phyloP scores from a whole-genome alignment of 1,140 invertebrate species.

The Zaprionus lachaisei region DNA sequence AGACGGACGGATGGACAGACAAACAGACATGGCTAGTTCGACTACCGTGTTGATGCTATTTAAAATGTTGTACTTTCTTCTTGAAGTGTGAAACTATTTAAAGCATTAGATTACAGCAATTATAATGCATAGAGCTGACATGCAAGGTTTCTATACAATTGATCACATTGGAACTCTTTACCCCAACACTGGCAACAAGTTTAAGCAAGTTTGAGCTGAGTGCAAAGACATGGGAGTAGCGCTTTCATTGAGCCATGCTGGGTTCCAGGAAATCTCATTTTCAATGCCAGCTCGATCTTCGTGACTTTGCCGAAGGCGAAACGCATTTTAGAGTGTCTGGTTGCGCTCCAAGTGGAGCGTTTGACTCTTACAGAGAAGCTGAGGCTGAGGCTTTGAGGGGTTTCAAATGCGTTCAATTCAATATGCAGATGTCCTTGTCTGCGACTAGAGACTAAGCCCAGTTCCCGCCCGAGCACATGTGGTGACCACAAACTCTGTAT shows the following conservation, averaged over 20 bases:
- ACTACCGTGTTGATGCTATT: no score
- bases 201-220: not conserved
- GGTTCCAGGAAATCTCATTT: conserved; percentile 61
- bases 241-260: conserved; percentile 29
- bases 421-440: conserved; percentile 27
- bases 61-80: no score
- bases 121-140: not conserved
- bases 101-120: no score
- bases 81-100: no score
- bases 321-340: conserved; percentile 17
- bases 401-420: conserved; percentile 17
- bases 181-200: not conserved
- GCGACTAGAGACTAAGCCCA: conserved; percentile 8
- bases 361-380: conserved; percentile 19
- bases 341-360: conserved; percentile 60
- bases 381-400: not conserved
- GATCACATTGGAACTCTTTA: not conserved
- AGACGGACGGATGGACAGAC: no score
- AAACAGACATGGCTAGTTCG: no score
- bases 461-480: conserved; percentile 6
- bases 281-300: conserved; percentile 30
- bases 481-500: conserved; percentile 12
- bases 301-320: conserved; percentile 21
- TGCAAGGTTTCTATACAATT: not conserved
- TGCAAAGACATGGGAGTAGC: conserved; percentile 26